Percentiles rank a stretch among this genome's conserved stretches.
Evolutionary conservation across 1,140 invertebrate genomes (phyloP).

Genomic region (Trachelipus rathkii): DNA sequence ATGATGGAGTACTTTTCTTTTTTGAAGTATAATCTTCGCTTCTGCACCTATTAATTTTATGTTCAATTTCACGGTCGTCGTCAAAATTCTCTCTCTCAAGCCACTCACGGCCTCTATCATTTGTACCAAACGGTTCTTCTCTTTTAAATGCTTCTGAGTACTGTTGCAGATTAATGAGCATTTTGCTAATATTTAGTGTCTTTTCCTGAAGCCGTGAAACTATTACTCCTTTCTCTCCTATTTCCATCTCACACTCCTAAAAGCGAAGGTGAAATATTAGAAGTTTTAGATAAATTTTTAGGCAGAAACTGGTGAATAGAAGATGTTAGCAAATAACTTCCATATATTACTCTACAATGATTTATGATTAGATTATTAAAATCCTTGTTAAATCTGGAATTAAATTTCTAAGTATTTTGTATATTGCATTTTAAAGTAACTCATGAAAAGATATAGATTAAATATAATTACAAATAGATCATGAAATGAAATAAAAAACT

Average conservation of each 20-base stretch:
- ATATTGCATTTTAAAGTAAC: too few species aligned
- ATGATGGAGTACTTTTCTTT: too few species aligned
- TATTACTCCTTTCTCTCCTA: slow-evolving; percentile 86
- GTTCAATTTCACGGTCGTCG: neutral
- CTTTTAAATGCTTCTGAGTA: slow-evolving; percentile 25
- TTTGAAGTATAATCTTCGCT: neutral
- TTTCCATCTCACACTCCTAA: slow-evolving; percentile 86
- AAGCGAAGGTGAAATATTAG: slow-evolving; percentile 40
- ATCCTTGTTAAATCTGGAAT: too few species aligned
- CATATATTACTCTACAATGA: too few species aligned
- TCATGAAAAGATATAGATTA: too few species aligned
- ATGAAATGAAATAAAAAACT: too few species aligned
- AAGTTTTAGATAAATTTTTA: too few species aligned
- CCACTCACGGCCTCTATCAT: neutral
- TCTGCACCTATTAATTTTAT: neutral
- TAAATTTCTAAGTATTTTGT: too few species aligned
- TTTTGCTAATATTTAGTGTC: slow-evolving; percentile 82
- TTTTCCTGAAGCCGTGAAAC: slow-evolving; percentile 82
- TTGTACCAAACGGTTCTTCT: neutral
- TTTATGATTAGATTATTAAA: too few species aligned
- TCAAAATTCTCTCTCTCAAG: neutral
- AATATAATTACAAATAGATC: too few species aligned
- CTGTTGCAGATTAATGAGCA: slow-evolving; percentile 82
- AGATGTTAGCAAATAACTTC: too few species aligned
- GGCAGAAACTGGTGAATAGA: too few species aligned